phyloP scores from a whole-genome alignment of 2,888 invertebrate genomes.

The Oligia strigilis region DNA sequence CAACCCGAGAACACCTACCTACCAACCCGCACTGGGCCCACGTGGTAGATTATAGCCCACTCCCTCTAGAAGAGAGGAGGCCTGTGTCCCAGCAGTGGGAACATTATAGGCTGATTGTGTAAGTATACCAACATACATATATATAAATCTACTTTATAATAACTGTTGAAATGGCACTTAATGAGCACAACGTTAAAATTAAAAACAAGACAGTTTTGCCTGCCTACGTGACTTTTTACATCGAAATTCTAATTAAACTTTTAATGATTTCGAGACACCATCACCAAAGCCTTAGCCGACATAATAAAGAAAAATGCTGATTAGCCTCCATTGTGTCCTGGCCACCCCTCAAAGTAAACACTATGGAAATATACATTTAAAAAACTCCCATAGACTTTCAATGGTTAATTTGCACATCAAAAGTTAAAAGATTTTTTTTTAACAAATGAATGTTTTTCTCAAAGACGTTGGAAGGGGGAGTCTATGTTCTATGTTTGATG shows the following conservation, averaged over 20 bases:
- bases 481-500: conserved; percentile 25
- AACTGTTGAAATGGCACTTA: not conserved
- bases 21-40: not conserved
- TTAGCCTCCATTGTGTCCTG: conserved; percentile 57
- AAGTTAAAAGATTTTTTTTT: conserved; percentile 57
- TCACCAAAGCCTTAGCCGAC: conserved; percentile 31
- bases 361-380: conserved; percentile 50
- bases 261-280: conserved; percentile 53
- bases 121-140: not conserved
- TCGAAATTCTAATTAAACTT: conserved; percentile 55
- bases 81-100: not conserved
- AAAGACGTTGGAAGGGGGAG: conserved; percentile 29
- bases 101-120: not conserved
- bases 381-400: conserved; percentile 51
- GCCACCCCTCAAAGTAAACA: conserved; percentile 49
- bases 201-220: conserved; percentile 13
- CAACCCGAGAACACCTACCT: too few relatives aligned
- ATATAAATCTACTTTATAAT: not conserved
- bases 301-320: conserved; percentile 60
- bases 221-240: conserved; percentile 37
- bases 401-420: conserved; percentile 67
- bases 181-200: not conserved
- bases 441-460: conserved; percentile 53
- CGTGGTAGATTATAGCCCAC: too few relatives aligned
- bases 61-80: not conserved